Conservation (phyloP, 1,140 invertebrate genomes). For the Semibalanus balanoides region DNA sequence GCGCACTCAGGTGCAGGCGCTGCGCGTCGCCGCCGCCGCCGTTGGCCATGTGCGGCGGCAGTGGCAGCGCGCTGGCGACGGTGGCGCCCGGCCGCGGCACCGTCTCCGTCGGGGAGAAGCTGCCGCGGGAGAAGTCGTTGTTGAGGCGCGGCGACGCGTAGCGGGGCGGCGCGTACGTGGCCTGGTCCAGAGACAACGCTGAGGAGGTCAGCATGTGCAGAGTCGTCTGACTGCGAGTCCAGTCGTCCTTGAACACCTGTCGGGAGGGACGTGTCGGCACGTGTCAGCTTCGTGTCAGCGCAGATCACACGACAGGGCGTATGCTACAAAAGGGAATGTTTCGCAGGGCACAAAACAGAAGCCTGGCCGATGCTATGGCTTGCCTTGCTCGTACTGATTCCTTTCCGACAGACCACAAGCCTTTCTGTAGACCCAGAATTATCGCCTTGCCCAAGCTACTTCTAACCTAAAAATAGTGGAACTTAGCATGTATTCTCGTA, state of each 20-base stretch:
- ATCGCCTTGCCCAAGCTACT: too few relatives aligned
- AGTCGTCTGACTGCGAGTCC: slow-evolving; percentile 17
- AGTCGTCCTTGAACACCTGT: slow-evolving; percentile 19
- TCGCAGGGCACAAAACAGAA: too few relatives aligned
- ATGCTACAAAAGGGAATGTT: too few relatives aligned
- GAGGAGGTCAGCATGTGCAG: slow-evolving; percentile 17
- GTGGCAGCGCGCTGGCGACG: neutral
- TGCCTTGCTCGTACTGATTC: too few relatives aligned
- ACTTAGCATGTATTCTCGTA: too few relatives aligned
- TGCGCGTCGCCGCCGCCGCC: neutral
- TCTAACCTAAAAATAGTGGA: too few relatives aligned
- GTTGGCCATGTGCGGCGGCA: too few relatives aligned
- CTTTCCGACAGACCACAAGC: too few relatives aligned
- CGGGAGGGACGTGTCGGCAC: neutral
- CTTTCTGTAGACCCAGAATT: too few relatives aligned
- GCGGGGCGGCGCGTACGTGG: neutral
- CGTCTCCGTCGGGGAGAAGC: neutral
- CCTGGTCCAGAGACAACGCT: slow-evolving; percentile 8
- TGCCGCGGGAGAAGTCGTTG: neutral
- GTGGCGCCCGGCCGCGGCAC: neutral
- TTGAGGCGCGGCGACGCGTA: neutral
- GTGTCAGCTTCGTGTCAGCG: too few relatives aligned
- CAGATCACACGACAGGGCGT: too few relatives aligned
- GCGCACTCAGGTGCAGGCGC: neutral
- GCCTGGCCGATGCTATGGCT: too few relatives aligned